Base-by-base conservation (phyloP, 2,113 vertebrate species). In the Elgaria multicarinata region DNA sequence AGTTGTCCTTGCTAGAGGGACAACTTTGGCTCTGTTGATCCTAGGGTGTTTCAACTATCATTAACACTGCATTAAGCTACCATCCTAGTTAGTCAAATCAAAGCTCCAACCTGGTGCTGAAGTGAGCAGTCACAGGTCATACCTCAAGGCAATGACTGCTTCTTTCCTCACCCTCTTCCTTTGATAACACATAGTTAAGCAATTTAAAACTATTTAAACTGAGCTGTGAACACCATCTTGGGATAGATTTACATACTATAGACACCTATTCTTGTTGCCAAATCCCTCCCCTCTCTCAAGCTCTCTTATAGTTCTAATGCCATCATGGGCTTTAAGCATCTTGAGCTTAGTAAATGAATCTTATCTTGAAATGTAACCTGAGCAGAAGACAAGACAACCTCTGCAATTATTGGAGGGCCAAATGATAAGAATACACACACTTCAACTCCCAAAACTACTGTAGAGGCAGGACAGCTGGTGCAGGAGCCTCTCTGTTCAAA, bases 21-120 rank as follows among this genome's bases (percentile, higher is more conserved):
- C 39, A 42, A 4, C 42, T 87, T 58, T 85, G 42, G 90, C 87
- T 87, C 75, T 87, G 55, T 13, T 87, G 74, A 85, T 14, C 3
- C 3, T 36, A 44, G 72, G n/a, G 86, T 92, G 90, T 13, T 84
- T 64, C 87, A 92, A 89, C 74, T 62, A 83, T 64, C 50, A 84
- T 78, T 78, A 67, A 69, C 50, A 79, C 24, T 36, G 31, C 44
- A 78, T 44, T 71, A 55, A 87, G 3, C 39, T 78, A 83, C 50
- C 80, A 84, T 31, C 80, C 2, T 50, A 69, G 53, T 44, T 22
- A 77, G 50, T 44, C 22, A 83, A 87, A 87, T 55, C 12, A 13
- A 87, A 83, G 16, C 24, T 78, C 46, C n/a, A 90, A 31, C 36
- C 36, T 62, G 24, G 13, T n/a, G 18, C 6, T 36, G 33, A 79